Conservation (phyloP, 2,113 vertebrate species). For the Aegypius monachus region DNA sequence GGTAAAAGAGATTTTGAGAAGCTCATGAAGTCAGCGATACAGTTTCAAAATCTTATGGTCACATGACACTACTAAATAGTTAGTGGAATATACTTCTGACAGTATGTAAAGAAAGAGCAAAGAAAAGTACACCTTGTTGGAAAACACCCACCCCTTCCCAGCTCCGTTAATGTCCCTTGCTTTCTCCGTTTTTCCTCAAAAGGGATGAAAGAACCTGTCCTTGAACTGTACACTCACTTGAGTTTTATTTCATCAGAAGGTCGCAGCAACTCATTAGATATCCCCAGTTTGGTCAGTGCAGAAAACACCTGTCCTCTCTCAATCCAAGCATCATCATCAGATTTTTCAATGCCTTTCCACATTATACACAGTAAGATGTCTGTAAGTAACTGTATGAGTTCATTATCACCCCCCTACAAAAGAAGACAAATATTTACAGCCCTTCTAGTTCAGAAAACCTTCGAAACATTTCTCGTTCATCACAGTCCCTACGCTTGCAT, state of each 20-base stretch:
- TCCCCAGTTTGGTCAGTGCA: conserved; percentile 88
- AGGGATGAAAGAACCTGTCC: neutral
- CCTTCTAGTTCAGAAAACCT: neutral
- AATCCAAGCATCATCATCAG: conserved; percentile 88
- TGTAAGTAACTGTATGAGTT: conserved; percentile 85
- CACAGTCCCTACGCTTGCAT: neutral
- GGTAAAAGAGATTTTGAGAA: neutral
- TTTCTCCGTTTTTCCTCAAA: neutral
- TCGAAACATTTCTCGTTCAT: neutral
- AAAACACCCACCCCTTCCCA: neutral
- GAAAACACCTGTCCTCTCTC: conserved; percentile 96
- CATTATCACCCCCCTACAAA: conserved; percentile 82
- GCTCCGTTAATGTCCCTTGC: neutral
- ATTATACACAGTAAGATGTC: conserved; percentile 87
- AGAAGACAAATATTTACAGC: neutral
- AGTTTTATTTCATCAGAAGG: conserved; percentile 94
- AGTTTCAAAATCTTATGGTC: neutral
- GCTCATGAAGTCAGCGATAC: neutral
- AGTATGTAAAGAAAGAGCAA: neutral
- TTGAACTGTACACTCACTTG: conserved; percentile 72
- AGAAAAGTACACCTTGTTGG: neutral
- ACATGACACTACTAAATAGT: neutral
- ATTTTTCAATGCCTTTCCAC: conserved; percentile 94
- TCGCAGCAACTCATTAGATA: conserved; percentile 85
- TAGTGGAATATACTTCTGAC: neutral